A percentile compares a stretch with the other conserved stretches of the same genome.
Conservation (phyloP, 2,113 vertebrate genomes). For the Bothrops jararaca region DNA sequence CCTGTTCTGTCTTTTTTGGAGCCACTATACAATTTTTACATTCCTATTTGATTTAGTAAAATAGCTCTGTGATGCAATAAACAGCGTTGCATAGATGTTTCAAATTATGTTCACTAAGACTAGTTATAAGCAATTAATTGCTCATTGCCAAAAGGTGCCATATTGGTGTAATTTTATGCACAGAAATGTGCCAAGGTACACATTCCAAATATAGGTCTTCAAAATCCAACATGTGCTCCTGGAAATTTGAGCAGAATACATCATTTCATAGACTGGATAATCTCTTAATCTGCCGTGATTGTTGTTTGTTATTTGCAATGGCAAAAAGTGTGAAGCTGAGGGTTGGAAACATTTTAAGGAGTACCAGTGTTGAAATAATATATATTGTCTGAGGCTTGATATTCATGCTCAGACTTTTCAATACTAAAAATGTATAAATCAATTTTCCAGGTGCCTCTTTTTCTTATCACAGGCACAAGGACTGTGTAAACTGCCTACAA, state of each 20-base stretch:
- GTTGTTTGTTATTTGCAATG: slow-evolving; percentile 23
- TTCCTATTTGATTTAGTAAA: background rate
- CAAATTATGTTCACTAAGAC: background rate
- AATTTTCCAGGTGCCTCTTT: background rate
- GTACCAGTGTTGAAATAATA: background rate
- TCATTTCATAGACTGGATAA: slow-evolving; percentile 14
- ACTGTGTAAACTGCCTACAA: background rate
- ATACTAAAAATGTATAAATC: background rate
- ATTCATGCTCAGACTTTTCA: background rate
- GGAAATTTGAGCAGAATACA: background rate
- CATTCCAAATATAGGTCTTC: background rate
- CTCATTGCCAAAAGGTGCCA: background rate
- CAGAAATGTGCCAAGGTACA: background rate
- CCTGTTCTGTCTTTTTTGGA: background rate
- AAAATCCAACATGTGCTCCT: background rate
- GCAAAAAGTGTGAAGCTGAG: background rate
- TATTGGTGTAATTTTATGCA: background rate
- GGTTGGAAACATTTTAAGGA: background rate
- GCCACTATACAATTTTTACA: background rate
- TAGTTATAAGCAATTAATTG: background rate
- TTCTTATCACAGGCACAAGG: background rate
- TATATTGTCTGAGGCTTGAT: background rate
- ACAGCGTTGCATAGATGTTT: background rate
- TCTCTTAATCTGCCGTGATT: background rate
- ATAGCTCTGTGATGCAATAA: background rate